Percentiles rank a stretch among this genome's conserved stretches.
phyloP scores from a whole-genome alignment of 2,113 vertebrate species.

The Axis porcinus region DNA sequence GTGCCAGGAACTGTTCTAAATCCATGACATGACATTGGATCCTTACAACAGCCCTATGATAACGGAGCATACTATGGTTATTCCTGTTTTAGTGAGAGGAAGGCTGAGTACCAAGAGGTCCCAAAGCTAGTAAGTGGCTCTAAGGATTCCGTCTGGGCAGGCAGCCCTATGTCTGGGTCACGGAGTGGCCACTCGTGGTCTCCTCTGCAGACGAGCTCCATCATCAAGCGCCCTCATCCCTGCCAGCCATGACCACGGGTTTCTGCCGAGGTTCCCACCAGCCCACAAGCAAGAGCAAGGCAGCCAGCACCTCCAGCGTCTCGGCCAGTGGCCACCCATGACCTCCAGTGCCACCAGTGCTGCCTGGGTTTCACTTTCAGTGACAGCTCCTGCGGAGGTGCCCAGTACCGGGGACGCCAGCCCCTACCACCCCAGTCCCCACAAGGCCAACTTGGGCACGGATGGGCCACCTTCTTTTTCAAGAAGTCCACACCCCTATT shows the following conservation, averaged over 20 bases:
- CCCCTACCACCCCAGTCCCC: conserved; percentile 90
- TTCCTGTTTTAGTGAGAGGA: not conserved
- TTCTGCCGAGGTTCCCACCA: not conserved
- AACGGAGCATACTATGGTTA: not conserved
- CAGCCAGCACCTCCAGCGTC: not conserved
- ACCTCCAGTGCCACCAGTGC: conserved; percentile 65
- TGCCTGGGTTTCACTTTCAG: conserved; percentile 91
- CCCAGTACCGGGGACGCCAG: conserved; percentile 90
- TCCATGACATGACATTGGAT: not conserved
- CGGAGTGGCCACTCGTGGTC: not conserved
- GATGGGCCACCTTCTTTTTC: conserved; percentile 94
- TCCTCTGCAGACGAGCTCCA: not conserved
- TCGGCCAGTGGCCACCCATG: not conserved
- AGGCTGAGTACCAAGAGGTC: not conserved
- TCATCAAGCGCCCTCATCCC: not conserved
- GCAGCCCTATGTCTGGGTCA: not conserved
- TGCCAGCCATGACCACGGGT: not conserved
- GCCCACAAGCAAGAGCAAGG: not conserved
- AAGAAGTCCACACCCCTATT: conserved; percentile 84
- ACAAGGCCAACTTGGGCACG: conserved; percentile 88
- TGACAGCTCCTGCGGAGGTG: conserved; percentile 91
- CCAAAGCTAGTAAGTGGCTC: not conserved
- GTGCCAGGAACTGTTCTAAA: not conserved
- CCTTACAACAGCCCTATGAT: not conserved
- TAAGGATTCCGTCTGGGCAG: not conserved